Conservation (phyloP, 2,113 vertebrate species). For the Melanerpes formicivorus region DNA sequence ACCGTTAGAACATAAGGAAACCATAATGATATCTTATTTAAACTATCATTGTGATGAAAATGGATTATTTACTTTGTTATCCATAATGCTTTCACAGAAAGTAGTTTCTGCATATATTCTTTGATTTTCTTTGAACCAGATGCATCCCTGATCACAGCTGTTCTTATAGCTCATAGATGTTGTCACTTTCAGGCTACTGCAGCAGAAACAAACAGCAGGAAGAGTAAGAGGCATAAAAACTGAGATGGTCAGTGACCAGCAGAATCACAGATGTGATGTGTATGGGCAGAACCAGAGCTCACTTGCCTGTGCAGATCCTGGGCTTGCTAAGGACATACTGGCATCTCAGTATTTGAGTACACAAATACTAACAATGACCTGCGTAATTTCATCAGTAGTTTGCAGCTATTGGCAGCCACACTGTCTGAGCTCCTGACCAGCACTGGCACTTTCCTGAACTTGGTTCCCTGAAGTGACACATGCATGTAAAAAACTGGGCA, state of each 20-base stretch:
- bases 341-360: neutral
- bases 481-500: rapidly evolving
- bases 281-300: neutral
- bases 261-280: neutral
- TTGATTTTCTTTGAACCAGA: slow-evolving; percentile 19
- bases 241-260: neutral
- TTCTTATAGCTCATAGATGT: neutral
- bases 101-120: neutral
- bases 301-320: neutral
- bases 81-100: slow-evolving; percentile 25
- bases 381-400: neutral
- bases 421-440: neutral
- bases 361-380: neutral
- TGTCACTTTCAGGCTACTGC: neutral
- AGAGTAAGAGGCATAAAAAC: neutral
- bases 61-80: slow-evolving; percentile 33
- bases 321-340: neutral
- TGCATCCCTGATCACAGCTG: neutral
- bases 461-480: neutral
- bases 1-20: neutral
- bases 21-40: slow-evolving; percentile 14
- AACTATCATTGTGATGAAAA: slow-evolving; percentile 14
- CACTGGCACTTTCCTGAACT: neutral
- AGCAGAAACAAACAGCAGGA: neutral
- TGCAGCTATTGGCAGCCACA: neutral